A percentile compares a stretch with the other conserved stretches of the same genome.
Conservation (phyloP, 35 echinoderm and acorn worm genomes). For the Anneissia japonica region DNA sequence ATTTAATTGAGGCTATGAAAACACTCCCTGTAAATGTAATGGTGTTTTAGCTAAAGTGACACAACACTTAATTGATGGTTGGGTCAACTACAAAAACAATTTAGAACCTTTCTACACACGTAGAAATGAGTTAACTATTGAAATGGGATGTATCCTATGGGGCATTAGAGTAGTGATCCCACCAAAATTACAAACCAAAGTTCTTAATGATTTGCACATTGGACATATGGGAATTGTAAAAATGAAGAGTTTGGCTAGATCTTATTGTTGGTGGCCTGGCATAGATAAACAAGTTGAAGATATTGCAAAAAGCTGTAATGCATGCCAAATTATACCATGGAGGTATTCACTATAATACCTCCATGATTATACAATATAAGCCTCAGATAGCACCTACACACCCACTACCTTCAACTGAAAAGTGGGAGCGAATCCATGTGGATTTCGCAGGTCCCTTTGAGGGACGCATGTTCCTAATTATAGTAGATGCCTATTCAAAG, state of each 20-base stretch:
- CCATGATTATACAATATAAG: conserved; percentile 35
- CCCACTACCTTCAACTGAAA: conserved; percentile 40
- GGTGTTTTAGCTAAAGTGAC: conserved; percentile 19
- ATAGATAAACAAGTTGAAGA: conserved; percentile 49
- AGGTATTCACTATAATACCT: too few species aligned
- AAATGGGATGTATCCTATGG: conserved; percentile 14
- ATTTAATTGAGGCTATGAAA: not conserved
- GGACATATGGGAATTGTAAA: conserved; percentile 43
- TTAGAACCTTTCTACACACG: conserved; percentile 37
- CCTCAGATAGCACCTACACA: conserved; percentile 25
- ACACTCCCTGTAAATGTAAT: not conserved
- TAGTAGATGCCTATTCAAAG: conserved; percentile 37
- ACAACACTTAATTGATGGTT: conserved; percentile 17
- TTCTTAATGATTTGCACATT: conserved; percentile 33
- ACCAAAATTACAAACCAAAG: not conserved
- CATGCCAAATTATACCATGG: too few species aligned
- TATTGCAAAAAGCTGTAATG: conserved; percentile 8
- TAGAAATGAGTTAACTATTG: conserved; percentile 29
- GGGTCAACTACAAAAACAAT: conserved; percentile 14
- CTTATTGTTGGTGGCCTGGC: conserved; percentile 39
- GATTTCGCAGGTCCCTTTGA: conserved; percentile 53
- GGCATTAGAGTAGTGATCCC: conserved; percentile 17
- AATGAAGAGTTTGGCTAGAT: conserved; percentile 34
- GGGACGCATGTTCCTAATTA: conserved; percentile 30
- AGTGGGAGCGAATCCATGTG: conserved; percentile 28